Conservation (phyloP, 2,888 invertebrate species). For the Lochmaea capreae region DNA sequence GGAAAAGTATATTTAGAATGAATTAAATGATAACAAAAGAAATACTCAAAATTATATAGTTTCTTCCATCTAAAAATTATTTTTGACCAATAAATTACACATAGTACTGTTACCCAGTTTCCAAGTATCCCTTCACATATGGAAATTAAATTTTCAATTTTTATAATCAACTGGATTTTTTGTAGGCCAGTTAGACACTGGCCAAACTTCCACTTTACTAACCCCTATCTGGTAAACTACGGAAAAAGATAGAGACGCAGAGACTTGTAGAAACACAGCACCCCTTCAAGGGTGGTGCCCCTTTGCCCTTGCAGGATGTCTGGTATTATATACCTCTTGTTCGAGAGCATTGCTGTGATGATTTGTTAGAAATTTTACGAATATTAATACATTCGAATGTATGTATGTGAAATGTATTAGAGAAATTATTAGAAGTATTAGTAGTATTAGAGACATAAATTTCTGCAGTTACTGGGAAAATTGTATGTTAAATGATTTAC, state of each 20-base stretch:
- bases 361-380: conserved; percentile 35
- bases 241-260: conserved; percentile 34
- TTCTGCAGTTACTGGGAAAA: no score
- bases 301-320: conserved; percentile 27
- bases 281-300: conserved; percentile 25
- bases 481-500: no score
- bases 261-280: conserved; percentile 21
- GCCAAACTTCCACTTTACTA: conserved; percentile 17
- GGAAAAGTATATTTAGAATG: no score
- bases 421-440: no score
- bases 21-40: no score
- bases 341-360: conserved; percentile 32
- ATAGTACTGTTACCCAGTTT: no score
- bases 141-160: neutral
- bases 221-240: conserved; percentile 29
- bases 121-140: no score
- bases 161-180: neutral
- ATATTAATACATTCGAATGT: neutral
- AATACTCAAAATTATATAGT: no score
- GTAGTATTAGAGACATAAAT: no score
- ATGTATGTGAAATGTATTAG: no score
- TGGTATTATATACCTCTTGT: conserved; percentile 30
- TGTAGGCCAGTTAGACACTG: conserved; percentile 12
- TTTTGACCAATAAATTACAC: no score
- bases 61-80: no score